Base-by-base conservation (phyloP, 2,797 vertebrate species). In the Platalea minor region DNA sequence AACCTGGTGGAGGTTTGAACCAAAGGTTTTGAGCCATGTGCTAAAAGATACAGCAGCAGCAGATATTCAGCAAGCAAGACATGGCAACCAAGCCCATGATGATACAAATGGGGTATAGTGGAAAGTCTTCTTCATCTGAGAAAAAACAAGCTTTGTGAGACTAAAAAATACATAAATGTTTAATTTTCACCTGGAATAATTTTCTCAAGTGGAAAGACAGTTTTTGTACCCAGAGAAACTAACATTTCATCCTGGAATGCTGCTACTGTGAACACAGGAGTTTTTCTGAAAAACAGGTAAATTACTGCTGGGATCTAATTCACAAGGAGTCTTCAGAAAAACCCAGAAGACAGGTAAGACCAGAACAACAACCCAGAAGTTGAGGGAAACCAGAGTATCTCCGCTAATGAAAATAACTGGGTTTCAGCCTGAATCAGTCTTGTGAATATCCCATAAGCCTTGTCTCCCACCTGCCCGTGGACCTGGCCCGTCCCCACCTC, bases 391-490 rank as follows among this genome's bases (percentile, higher is more conserved):
- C 17, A 28, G 31, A 48, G 37, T 2, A 16, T 10, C 18, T 75
- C 37, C 41, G 14, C 26, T 57, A 33, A 33, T 2, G 10, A 81
- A 78, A 81, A 67, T 4, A n/a, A 20, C 20, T 18, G 4, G 0
- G 6, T 85, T 91, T 16, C 41, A 77, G 16, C 25, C 28, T 11
- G 28, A 50, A 37, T 18, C 0, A 10, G 16, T 7, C 51, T 28
- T 39, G 39, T 0, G 2, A 50, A 31, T 20, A 13, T 24, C 35
- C 23, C 1, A 0, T 12, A 4, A 26, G 15, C 65, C 50, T 78
- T 0, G 0, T 41, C 4, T 48, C 48, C 39, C n/a, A 14, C 46
- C 45, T 7, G 16, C 26, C 16, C 2, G 0, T 17, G 48, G 25
- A 21, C 28, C 28, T 23, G 37, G 14, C 26, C 31, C 0, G 1